Base-by-base conservation (phyloP, 2,113 vertebrate species). In the Cyprinodon variegatus region DNA sequence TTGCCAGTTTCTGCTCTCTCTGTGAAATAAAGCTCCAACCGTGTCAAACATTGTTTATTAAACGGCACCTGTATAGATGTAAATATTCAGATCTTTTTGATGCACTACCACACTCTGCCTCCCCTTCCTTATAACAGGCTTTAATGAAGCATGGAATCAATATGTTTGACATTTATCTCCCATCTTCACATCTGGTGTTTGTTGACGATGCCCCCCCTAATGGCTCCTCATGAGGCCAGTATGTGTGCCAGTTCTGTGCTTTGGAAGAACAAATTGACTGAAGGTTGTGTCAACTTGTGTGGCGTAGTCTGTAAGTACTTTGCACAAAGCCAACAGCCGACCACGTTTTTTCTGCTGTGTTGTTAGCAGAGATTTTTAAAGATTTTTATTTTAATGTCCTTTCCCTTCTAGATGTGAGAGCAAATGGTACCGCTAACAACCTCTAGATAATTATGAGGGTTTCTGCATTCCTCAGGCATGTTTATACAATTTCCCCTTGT, bases 161-260 rank as follows among this genome's bases (percentile, higher is more conserved):
- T 88, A 90, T 89, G 86, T 85, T 88, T 87, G 90, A 81, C 85
- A 89, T 86, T 89, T 85, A 74, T 90, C 87, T 90, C 73, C 76
- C 72, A 57, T 90, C 76, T 90, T 70, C 79, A 89, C 89, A 88
- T 92, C 88, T 90, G 89, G 84, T 90, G 87, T 92, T 92, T 89
- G 78, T 91, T 86, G 81, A 84, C 79, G 81, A 86, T 90, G 83
- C 81, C 79, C 79, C 79, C 81, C 79, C 84, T 91, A 90, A 90
- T 82, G 82, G 69, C 80, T 87, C 87, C 88, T 88, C 75, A 70
- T 84, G 80, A 86, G 87, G 77, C 83, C 53, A 7, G 29, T 48
- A 74, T 76, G 61, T 83, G 63, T 88, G 86, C 78, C 87, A 89
- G 77, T 82, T 86, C 76, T 79, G 78, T 83, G 77, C 79, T 71